Conservation (phyloP, 2,888 invertebrate species). For the Endotricha flammealis region DNA sequence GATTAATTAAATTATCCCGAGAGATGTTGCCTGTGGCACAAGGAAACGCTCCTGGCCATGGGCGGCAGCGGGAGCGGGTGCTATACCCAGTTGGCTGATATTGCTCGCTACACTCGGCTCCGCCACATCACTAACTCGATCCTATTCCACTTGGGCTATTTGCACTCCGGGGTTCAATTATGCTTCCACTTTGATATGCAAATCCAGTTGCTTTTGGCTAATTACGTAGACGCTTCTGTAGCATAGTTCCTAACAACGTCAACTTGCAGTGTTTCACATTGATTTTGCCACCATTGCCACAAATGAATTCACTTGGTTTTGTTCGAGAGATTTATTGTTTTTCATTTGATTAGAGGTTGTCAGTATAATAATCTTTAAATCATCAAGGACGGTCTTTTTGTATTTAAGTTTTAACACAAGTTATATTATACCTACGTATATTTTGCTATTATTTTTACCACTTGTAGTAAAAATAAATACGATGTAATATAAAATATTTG, state of each 20-base stretch:
- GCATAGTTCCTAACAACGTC: slow-evolving; percentile 52
- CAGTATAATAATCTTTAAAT: no score
- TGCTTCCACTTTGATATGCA: slow-evolving; percentile 74
- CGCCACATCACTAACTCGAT: slow-evolving; percentile 67
- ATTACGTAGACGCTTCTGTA: slow-evolving; percentile 67
- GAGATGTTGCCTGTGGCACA: slow-evolving; percentile 46
- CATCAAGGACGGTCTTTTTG: no score
- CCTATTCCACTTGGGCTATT: slow-evolving; percentile 72
- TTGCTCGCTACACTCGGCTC: slow-evolving; percentile 52
- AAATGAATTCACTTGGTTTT: slow-evolving; percentile 6
- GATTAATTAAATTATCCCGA: slow-evolving; percentile 69
- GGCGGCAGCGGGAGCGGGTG: neutral
- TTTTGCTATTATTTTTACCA: no score
- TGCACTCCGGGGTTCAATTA: slow-evolving; percentile 72
- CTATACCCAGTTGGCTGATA: slow-evolving; percentile 22
- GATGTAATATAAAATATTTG: no score
- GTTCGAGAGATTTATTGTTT: neutral
- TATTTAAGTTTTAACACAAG: no score
- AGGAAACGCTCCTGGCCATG: slow-evolving; percentile 27
- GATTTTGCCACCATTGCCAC: slow-evolving; percentile 12
- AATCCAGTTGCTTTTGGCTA: slow-evolving; percentile 70
- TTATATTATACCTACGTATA: no score
- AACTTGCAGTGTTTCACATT: slow-evolving; percentile 35
- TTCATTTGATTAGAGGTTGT: neutral
- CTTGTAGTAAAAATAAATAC: no score